These are phyloP conservation scores for Stichodactyla mertensii DNA, from an alignment of 64 coral and sea anemone species.

Conservation along the genomic window DNA sequence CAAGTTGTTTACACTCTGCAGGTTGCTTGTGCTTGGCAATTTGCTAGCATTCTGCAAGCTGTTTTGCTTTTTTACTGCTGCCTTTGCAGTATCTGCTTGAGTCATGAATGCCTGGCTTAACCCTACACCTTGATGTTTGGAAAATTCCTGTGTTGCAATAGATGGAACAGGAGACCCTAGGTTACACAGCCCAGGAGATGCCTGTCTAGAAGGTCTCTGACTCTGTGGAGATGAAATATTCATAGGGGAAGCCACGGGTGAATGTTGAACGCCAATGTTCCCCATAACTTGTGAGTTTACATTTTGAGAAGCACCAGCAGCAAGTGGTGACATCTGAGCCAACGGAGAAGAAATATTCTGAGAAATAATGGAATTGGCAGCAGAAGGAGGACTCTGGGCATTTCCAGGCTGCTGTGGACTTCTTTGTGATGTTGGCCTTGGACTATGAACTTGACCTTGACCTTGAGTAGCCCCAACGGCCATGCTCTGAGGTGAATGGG, in stretches of 20 bases:
- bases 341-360: constrained; percentile 10
- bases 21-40: too few relatives aligned
- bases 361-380: not conserved
- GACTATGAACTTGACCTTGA: constrained; percentile 15
- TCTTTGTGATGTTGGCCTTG: constrained; percentile 7
- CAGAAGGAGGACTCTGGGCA: constrained; percentile 8
- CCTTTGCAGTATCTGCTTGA: not conserved
- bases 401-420: constrained; percentile 1
- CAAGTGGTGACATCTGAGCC: constrained; percentile 1
- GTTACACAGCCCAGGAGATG: not conserved
- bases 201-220: constrained; percentile 15
- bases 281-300: not conserved
- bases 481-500: constrained; percentile 4
- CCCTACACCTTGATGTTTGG: not conserved
- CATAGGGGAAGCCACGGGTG: not conserved
- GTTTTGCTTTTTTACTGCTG: not conserved
- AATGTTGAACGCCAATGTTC: constrained; percentile 1
- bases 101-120: not conserved
- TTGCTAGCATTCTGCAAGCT: not conserved
- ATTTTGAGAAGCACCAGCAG: constrained; percentile 3
- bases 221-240: constrained; percentile 11
- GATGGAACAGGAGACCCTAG: not conserved
- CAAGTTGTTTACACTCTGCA: not conserved
- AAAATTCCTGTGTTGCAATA: not conserved
- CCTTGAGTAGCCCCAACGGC: not conserved